Evolutionary conservation across 2,797 vertebrate genomes (phyloP).

Genomic region (Halcyon leucocephala): DNA sequence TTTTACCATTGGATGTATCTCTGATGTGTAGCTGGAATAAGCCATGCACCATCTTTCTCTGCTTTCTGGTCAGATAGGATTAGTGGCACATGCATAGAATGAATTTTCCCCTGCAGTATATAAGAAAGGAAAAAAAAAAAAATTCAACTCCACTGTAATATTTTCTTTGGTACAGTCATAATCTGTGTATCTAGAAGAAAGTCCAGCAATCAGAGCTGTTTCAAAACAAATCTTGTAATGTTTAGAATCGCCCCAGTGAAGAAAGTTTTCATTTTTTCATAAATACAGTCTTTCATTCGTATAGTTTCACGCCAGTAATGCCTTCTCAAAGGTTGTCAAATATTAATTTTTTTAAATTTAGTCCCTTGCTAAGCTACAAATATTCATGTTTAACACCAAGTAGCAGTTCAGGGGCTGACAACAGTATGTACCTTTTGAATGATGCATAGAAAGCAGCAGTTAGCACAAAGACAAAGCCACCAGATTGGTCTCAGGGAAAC

Average conservation of each 20-base stretch:
- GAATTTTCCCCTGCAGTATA: conserved; percentile 66
- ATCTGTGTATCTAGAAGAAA: conserved; percentile 54
- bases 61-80: conserved; percentile 68
- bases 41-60: conserved; percentile 46
- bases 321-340: conserved; percentile 85
- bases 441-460: conserved; percentile 85
- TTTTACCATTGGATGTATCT: conserved; percentile 70
- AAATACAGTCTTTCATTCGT: conserved; percentile 70
- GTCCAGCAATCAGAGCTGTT: conserved; percentile 53
- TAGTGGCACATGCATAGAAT: conserved; percentile 67
- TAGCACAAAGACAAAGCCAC: conserved; percentile 94
- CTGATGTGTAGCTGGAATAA: conserved; percentile 65
- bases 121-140: neutral
- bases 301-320: conserved; percentile 74
- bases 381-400: conserved; percentile 88
- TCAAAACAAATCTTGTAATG: conserved; percentile 59
- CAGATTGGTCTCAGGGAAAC: conserved; percentile 94
- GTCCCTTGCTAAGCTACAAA: conserved; percentile 86
- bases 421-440: conserved; percentile 88
- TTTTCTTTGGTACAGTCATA: conserved; percentile 18
- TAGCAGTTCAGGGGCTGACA: conserved; percentile 84
- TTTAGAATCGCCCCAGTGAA: conserved; percentile 60
- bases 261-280: conserved; percentile 75
- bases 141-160: neutral
- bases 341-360: conserved; percentile 87